phyloP scores from a whole-genome alignment of 37 sponge, comb jelly and placozoan genomes.

The Petrosia ficiformis region DNA sequence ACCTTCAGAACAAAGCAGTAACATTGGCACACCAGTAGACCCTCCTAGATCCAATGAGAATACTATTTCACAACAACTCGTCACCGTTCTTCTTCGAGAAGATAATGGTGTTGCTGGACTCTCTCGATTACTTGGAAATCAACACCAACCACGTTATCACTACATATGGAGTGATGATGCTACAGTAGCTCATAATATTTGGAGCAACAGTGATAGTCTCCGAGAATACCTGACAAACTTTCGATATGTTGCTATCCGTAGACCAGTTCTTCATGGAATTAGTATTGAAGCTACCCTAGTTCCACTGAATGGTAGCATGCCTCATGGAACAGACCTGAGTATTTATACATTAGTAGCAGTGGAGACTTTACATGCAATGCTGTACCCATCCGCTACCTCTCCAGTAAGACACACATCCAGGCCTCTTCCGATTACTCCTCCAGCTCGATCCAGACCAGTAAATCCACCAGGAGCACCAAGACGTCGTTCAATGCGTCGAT shows the following conservation, averaged over 20 bases:
- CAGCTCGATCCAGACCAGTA: background rate
- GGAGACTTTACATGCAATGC: background rate
- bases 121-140: background rate
- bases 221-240: background rate
- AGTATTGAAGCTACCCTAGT: background rate
- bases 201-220: background rate
- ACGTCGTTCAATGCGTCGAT: background rate
- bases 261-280: background rate
- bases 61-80: no score
- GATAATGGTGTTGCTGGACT: background rate
- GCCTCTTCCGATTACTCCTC: background rate
- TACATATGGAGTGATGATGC: background rate
- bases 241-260: background rate
- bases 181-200: background rate
- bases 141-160: background rate
- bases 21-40: no score
- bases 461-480: background rate
- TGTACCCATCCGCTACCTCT: background rate
- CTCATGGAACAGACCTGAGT: background rate
- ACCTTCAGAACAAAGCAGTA: no score
- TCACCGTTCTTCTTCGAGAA: background rate
- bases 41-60: no score
- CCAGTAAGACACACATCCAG: background rate
- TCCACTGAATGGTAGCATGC: background rate
- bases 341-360: background rate